Evolutionary conservation across 2,797 vertebrate genomes (phyloP).

Genomic region (Adrianichthys oophorus): DNA sequence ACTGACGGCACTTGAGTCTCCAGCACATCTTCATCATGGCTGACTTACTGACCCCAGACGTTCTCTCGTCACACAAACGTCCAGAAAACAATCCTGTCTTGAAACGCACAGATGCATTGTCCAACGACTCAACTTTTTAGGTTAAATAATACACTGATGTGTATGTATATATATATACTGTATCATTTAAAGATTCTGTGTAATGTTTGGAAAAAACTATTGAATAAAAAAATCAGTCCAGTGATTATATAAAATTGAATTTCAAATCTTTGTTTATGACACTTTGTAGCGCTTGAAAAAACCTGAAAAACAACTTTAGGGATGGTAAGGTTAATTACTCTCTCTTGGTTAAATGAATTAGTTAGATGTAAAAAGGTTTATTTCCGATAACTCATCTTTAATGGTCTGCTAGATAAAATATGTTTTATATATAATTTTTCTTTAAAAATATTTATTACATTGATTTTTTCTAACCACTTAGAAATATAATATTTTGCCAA

Average conservation of each 20-base stretch:
- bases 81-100: constrained; percentile 70
- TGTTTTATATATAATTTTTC: too few relatives aligned
- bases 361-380: too few relatives aligned
- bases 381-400: too few relatives aligned
- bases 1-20: constrained; percentile 54
- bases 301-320: too few relatives aligned
- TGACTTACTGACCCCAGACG: constrained; percentile 32
- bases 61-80: constrained; percentile 64
- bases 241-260: constrained; percentile 64
- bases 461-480: too few relatives aligned
- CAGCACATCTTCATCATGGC: constrained; percentile 41
- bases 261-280: too few relatives aligned
- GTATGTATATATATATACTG: constrained; percentile 84
- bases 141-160: constrained; percentile 76
- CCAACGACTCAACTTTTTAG: constrained; percentile 78
- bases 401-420: too few relatives aligned
- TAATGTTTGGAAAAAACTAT: constrained; percentile 81
- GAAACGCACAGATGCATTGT: constrained; percentile 80
- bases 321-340: too few relatives aligned
- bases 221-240: constrained; percentile 77
- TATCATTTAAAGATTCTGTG: constrained; percentile 82
- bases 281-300: too few relatives aligned
- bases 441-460: too few relatives aligned
- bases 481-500: too few relatives aligned
- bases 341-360: too few relatives aligned